Evolutionary conservation across 2,888 invertebrate species (phyloP), one percentile per base, ranked within the genome.

Genomic region (Alloplasta piceator): DNA sequence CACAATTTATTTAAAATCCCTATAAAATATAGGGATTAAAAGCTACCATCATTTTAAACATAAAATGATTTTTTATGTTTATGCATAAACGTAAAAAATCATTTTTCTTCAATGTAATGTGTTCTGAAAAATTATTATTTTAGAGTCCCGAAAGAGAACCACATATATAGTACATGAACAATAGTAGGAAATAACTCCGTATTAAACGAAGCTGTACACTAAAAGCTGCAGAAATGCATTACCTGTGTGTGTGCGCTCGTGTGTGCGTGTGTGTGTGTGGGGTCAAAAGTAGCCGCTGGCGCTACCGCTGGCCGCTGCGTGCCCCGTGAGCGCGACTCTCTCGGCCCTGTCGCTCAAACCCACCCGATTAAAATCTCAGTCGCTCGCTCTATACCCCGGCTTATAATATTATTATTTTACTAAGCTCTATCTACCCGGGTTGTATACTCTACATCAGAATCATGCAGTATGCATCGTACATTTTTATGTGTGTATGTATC

Each of bases 361-460:
- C 82, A 83, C 76, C 78, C 85, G 89, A 89, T 89, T 89, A 90
- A 88, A 89, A 80, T 90, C 89, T 86, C 85, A 84, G 86, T 82
- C 83, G 84, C 70, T 61, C 77, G 71, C 77, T 16, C 63, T 52
- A 64, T 55, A 75, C 71, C 76, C 39, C 52, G 72, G 85, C 87
- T 89, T 88, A 26, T 26, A 87, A 89, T 88, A 89, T 89, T 89
- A 88, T 89, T 89, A 89, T 89, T 89, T 89, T 87, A 87, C 86
- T 82, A 83, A 80, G 84, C 84, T 80, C 83, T 80, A 80, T 83
- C 77, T 77, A 41, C 72, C 64, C 50, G 64, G 43, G 26, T 2
- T 7, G 46, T 12, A 41, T 60, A 10, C 48, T 72, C 52, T 58
- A 55, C 61, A 66, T 55, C 43, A 10, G 60, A 63, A 48, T 72